phyloP scores from a whole-genome alignment of 2,888 invertebrate species.

The Drosophila multiciliata region DNA sequence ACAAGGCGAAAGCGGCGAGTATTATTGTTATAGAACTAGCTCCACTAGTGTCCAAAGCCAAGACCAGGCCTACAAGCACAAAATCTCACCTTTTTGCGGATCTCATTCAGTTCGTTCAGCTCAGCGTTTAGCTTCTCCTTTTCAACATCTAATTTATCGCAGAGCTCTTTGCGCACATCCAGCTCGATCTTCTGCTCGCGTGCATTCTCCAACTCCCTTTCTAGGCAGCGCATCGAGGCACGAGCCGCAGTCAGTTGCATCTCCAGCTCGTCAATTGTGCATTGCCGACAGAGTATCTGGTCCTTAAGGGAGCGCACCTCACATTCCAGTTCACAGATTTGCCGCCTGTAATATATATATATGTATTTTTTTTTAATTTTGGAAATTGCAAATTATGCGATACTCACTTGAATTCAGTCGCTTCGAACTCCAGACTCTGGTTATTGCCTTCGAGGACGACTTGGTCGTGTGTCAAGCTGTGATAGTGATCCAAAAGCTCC shows the following conservation, averaged over 20 bases:
- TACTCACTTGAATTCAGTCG: constrained; percentile 88
- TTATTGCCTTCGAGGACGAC: constrained; percentile 91
- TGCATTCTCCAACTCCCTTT: constrained; percentile 88
- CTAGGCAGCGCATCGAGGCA: constrained; percentile 86
- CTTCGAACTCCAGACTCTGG: constrained; percentile 91
- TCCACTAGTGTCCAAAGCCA: neutral
- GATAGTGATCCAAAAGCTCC: constrained; percentile 92
- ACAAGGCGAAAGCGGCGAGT: constrained; percentile 8
- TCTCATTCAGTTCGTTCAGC: constrained; percentile 85
- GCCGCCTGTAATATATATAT: constrained; percentile 78
- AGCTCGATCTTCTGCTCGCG: constrained; percentile 88
- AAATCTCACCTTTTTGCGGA: constrained; percentile 71
- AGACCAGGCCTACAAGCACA: constrained; percentile 2
- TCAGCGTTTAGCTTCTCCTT: constrained; percentile 88
- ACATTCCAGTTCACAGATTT: constrained; percentile 86
- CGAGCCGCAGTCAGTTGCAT: constrained; percentile 86
- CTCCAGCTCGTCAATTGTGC: constrained; percentile 86
- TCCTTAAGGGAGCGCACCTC: constrained; percentile 88
- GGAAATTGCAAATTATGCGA: neutral
- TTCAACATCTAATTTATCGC: constrained; percentile 88
- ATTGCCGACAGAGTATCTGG: constrained; percentile 87
- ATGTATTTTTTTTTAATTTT: neutral
- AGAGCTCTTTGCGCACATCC: constrained; percentile 87
- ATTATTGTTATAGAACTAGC: neutral
- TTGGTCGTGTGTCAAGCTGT: constrained; percentile 91